Evolutionary conservation across 2,113 vertebrate genomes (phyloP).

Genomic region (Eptatretus burgeri): DNA sequence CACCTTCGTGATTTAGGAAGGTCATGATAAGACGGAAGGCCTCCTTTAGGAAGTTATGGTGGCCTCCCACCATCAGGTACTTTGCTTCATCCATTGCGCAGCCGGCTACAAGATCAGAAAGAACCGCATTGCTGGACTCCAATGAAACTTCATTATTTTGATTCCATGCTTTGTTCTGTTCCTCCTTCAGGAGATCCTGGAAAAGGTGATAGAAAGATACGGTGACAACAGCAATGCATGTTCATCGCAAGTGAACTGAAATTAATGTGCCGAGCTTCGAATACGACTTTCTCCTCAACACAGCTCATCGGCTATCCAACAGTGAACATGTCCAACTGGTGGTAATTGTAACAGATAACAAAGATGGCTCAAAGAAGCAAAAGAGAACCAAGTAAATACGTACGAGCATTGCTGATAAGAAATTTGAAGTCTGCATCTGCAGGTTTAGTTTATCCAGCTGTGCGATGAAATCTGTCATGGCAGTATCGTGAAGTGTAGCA

Average conservation of each 20-base stretch:
- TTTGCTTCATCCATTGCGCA: not conserved
- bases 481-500: not conserved
- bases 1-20: not conserved
- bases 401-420: not conserved
- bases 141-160: not conserved
- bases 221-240: not conserved
- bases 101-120: not conserved
- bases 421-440: not conserved
- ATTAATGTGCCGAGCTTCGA: not conserved
- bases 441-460: not conserved
- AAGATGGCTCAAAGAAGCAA: not conserved
- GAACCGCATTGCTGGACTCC: not conserved
- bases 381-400: not conserved
- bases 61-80: slow-evolving; percentile 1
- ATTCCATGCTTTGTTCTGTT: not conserved
- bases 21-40: not conserved
- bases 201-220: not conserved
- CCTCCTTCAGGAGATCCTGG: not conserved
- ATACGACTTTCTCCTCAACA: not conserved
- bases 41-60: not conserved
- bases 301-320: not conserved
- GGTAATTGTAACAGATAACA: not conserved
- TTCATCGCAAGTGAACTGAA: not conserved
- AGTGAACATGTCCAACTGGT: not conserved
- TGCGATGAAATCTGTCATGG: not conserved